phyloP scores from a whole-genome alignment of 2,797 vertebrate species.

The Sebastes trivittatus region DNA sequence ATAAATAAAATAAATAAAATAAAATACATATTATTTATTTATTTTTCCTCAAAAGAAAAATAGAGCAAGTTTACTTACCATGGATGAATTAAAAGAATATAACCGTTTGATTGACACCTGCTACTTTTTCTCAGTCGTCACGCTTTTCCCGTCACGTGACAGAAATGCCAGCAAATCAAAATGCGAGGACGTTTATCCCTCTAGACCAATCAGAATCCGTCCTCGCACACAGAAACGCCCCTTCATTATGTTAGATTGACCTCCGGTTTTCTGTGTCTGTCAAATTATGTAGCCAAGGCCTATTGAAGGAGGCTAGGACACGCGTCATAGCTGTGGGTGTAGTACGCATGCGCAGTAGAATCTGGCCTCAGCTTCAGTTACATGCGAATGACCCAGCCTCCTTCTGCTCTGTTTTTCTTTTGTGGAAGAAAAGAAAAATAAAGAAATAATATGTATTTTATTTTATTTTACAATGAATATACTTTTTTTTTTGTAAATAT shows the following conservation, averaged over 20 bases:
- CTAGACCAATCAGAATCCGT: constrained; percentile 49
- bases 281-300: constrained; percentile 43
- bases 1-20: neutral
- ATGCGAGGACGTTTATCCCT: neutral
- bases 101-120: neutral
- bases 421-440: neutral
- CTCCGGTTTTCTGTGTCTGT: constrained; percentile 55
- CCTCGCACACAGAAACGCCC: constrained; percentile 12
- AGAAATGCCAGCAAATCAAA: constrained; percentile 39
- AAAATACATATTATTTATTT: no score
- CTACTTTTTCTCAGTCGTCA: neutral
- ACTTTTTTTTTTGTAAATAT: no score
- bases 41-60: neutral
- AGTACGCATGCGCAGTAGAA: no score
- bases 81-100: no score
- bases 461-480: neutral
- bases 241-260: constrained; percentile 60
- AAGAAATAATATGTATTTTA: neutral
- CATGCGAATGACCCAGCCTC: no score
- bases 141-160: constrained; percentile 1
- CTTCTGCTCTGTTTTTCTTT: neutral
- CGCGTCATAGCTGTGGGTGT: fast-evolving
- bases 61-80: no score
- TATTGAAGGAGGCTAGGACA: no score
- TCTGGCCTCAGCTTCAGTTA: no score